A percentile compares a stretch with the other conserved stretches of the same genome.
Conservation (phyloP, 2,797 vertebrate genomes). For the Eptatretus atami region DNA sequence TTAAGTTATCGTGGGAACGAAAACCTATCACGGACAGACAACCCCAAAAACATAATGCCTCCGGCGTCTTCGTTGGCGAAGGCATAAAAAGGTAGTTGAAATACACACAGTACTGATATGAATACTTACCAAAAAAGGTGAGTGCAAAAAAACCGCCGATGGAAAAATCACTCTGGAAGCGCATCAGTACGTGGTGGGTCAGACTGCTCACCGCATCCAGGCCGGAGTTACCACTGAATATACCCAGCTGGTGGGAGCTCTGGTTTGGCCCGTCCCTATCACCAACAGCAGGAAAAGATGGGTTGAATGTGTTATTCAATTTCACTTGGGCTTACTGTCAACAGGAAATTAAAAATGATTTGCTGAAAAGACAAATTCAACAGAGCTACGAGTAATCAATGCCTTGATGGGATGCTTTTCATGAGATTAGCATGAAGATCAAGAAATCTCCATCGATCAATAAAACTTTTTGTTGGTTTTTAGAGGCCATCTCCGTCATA, state of each 20-base stretch:
- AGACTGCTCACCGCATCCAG: slow-evolving; percentile 51
- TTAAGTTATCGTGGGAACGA: no score
- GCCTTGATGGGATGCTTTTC: no score
- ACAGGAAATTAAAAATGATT: no score
- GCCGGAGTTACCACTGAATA: slow-evolving; percentile 45
- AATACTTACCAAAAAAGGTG: slow-evolving; percentile 43
- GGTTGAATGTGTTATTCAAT: no score
- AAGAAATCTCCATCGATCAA: no score
- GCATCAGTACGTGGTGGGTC: slow-evolving; percentile 62
- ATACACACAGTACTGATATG: neutral
- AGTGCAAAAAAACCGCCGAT: slow-evolving; percentile 58
- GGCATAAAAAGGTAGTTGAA: neutral
- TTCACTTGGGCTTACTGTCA: no score
- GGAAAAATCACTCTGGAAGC: slow-evolving; percentile 49
- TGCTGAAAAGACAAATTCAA: no score
- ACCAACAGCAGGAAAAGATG: neutral
- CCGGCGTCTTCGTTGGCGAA: neutral
- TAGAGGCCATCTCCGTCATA: no score
- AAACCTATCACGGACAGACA: neutral
- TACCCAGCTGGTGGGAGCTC: slow-evolving; percentile 44
- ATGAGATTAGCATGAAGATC: no score
- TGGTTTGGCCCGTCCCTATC: slow-evolving; percentile 72
- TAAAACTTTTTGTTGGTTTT: no score
- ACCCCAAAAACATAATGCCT: neutral
- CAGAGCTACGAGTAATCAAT: no score